Percentiles rank a stretch among this genome's conserved stretches.
Conservation (phyloP, 2,797 vertebrate genomes). For the Gymnothorax reevesii region DNA sequence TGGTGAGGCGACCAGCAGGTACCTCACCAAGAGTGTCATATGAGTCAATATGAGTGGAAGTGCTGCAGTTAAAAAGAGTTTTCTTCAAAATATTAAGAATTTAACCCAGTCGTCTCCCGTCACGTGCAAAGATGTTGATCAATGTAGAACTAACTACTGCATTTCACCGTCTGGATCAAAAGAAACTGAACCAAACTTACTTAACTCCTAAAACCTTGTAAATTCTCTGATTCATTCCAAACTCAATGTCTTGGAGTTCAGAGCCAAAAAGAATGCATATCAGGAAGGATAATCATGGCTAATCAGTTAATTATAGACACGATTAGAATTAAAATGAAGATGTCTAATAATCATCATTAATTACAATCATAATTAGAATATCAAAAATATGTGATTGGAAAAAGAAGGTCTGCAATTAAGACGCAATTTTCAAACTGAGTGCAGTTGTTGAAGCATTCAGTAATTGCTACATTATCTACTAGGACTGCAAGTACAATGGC, state of each 20-base stretch:
- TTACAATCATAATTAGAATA: conserved; percentile 47
- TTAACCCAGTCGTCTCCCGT: too few species aligned
- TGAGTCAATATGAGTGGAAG: too few species aligned
- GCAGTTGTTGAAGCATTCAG: conserved; percentile 16
- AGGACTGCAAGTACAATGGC: conserved; percentile 5
- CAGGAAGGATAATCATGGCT: conserved; percentile 29
- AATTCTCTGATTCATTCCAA: neutral
- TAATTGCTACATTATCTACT: conserved; percentile 26
- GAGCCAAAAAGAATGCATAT: neutral
- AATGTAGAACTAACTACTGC: too few species aligned
- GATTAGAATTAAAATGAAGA: conserved; percentile 44
- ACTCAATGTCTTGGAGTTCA: neutral
- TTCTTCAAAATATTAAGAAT: too few species aligned
- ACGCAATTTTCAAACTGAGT: conserved; percentile 24
- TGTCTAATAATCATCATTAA: conserved; percentile 44
- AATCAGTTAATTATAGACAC: conserved; percentile 41
- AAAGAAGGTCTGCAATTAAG: conserved; percentile 33
- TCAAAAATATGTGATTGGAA: conserved; percentile 41
- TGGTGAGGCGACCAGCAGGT: too few species aligned
- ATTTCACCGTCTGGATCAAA: too few species aligned
- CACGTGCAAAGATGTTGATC: too few species aligned
- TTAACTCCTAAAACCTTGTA: too few species aligned
- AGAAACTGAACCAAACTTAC: too few species aligned
- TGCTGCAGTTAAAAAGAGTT: too few species aligned
- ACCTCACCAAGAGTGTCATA: too few species aligned